Base-by-base conservation (phyloP, 2,888 invertebrate species). In the Erebia palarica region DNA sequence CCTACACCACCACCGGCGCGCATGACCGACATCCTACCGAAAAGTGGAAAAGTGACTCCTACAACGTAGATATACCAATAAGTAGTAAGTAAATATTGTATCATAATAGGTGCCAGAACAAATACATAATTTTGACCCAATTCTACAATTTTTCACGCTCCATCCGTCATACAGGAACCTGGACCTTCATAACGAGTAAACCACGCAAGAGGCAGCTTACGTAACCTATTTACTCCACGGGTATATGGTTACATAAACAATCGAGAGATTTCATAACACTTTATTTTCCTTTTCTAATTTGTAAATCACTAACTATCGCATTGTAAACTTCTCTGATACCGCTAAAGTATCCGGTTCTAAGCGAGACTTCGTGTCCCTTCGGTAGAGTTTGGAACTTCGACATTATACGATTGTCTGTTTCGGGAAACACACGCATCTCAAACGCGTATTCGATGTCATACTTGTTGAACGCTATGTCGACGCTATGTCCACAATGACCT, bases 31-130 rank as follows among this genome's bases (percentile, higher is more conserved):
- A 88, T 89, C 92, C 92, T 90, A 91, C 92, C 85, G 85, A 88
- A 90, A 92, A 91, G 87, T 92, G 86, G 88, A 92, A 92, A 92
- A 92, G 92, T 88, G 92, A 93, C 92, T 93, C 92, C 92, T 93
- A 90, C 92, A 89, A 85, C 85, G 85, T 88, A 92, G 88, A 90
- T 91, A 91, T 84, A 90, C 85, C 88, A 88, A 89, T 92, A 92
- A 92, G 85, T 93, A 91, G 88, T 91, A 91, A 90, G 91, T 88
- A 92, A 92, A 92, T 92, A 92, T 88, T 89, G 86, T 90, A 88
- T 84, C 86, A 82, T 83, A 86, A 89, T 88, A 90, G 84, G 87
- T 88, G 81, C 82, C 81, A 80, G 80, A 83, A 80, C 78, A 77
- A 75, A 82, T 83, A 88, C 84, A 88, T 87, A 82, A 87, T 87